Evolutionary conservation across 1,140 invertebrate species (phyloP).

Genomic region (Bombus superbus): DNA sequence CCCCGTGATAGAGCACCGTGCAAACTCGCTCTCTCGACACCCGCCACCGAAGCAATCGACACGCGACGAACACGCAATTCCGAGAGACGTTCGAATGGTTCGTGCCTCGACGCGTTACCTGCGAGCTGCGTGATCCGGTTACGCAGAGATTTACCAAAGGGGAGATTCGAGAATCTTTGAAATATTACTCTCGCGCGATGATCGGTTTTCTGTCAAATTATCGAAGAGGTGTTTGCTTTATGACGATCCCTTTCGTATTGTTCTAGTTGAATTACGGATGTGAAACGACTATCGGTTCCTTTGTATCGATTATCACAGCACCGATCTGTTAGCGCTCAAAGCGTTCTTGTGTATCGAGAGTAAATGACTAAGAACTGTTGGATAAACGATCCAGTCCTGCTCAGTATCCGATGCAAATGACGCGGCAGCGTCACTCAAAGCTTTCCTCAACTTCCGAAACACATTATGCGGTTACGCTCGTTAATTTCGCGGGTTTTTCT

Average conservation of each 20-base stretch:
- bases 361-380: not conserved
- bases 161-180: no score
- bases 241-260: not conserved
- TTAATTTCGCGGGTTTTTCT: constrained; percentile 16
- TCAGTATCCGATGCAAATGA: not conserved
- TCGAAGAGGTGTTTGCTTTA: no score
- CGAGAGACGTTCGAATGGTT: not conserved
- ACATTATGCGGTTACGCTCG: not conserved
- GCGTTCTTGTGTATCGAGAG: not conserved
- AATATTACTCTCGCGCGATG: no score
- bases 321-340: not conserved
- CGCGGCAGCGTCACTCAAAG: not conserved
- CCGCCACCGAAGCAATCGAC: not conserved
- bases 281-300: not conserved
- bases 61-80: not conserved
- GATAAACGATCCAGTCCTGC: not conserved
- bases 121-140: no score
- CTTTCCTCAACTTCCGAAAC: not conserved
- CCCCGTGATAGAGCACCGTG: constrained; percentile 52
- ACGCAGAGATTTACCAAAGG: no score
- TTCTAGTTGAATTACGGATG: not conserved
- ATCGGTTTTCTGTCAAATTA: no score
- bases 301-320: not conserved
- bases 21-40: not conserved
- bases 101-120: no score